Conservation (phyloP, 2,797 vertebrate species). For the Enteromius treurensis region DNA sequence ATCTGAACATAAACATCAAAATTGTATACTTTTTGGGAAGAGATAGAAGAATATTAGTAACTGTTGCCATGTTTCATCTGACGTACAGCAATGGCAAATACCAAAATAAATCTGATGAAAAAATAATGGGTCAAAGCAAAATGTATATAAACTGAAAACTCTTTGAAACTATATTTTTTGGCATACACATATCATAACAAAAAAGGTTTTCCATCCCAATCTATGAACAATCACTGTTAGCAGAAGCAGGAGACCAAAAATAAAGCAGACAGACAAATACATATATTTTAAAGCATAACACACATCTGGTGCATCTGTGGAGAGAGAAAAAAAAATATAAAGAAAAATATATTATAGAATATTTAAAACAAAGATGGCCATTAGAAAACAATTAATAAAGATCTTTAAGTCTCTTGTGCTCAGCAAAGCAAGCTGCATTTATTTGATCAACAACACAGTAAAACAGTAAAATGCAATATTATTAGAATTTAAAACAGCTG, state of each 20-base stretch:
- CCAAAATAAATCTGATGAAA: background rate
- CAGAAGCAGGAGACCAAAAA: constrained; percentile 4
- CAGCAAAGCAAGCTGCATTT: background rate
- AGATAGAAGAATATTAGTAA: background rate
- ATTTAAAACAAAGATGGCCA: background rate
- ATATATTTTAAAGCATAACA: constrained; percentile 24
- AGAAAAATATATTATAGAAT: background rate
- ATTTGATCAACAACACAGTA: background rate
- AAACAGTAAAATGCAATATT: background rate
- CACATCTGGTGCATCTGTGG: constrained; percentile 9
- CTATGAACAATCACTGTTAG: constrained; percentile 7
- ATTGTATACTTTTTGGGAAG: background rate
- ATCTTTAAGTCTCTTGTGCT: background rate
- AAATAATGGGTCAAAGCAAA: background rate
- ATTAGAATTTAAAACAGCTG: background rate
- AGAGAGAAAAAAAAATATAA: background rate
- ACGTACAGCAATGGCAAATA: background rate
- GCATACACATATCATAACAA: background rate
- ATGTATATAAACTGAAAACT: background rate
- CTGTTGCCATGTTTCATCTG: background rate
- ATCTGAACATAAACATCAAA: background rate
- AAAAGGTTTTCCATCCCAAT: background rate
- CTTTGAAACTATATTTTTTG: background rate
- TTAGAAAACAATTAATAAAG: background rate
- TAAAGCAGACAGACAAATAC: constrained; percentile 15